Evolutionary conservation across 1,140 invertebrate genomes (phyloP).

Genomic region (Homalodisca vitripennis): DNA sequence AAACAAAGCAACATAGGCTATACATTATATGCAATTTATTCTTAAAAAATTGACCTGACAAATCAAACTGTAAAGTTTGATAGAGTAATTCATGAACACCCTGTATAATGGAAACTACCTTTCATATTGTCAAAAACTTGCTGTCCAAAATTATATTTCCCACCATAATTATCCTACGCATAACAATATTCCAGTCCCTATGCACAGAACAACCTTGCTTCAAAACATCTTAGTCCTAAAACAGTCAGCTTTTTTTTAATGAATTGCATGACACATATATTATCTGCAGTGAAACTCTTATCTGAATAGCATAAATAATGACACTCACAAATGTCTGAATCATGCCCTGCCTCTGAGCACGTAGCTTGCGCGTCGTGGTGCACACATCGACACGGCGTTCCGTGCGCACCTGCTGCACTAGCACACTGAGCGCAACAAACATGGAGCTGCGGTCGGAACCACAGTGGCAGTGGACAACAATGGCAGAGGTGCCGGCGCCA

Average conservation of each 20-base stretch:
- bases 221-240: too few relatives aligned
- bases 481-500: constrained; percentile 45
- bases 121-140: too few relatives aligned
- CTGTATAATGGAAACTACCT: too few relatives aligned
- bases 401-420: constrained; percentile 76
- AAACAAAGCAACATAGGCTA: too few relatives aligned
- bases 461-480: constrained; percentile 80
- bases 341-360: constrained; percentile 79
- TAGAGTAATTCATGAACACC: too few relatives aligned
- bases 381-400: constrained; percentile 86
- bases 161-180: too few relatives aligned
- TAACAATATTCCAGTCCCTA: too few relatives aligned
- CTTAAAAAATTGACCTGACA: too few relatives aligned
- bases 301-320: background rate
- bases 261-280: background rate
- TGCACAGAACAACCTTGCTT: too few relatives aligned
- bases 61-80: too few relatives aligned
- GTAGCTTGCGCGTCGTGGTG: constrained; percentile 75
- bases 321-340: constrained; percentile 77
- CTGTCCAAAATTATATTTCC: too few relatives aligned
- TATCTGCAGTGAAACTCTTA: background rate
- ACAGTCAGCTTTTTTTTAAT: constrained; percentile 30
- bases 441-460: constrained; percentile 86
- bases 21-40: too few relatives aligned
- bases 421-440: constrained; percentile 82